phyloP scores from a whole-genome alignment of 2,113 vertebrate genomes.

The Cyprinodon brontotheroides region DNA sequence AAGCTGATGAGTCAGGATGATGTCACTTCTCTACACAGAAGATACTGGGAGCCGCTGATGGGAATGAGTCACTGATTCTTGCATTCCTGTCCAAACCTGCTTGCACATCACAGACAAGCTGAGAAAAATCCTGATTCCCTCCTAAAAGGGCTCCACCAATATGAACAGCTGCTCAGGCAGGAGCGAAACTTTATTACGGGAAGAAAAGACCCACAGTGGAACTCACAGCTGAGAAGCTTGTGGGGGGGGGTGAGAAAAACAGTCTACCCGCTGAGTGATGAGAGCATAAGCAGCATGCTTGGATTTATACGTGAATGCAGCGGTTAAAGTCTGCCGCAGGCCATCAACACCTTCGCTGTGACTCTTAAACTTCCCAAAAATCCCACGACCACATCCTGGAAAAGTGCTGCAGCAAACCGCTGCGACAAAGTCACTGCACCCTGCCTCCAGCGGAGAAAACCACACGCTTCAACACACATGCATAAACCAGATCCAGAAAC shows the following conservation, averaged over 20 bases:
- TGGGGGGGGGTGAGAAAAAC: conserved; percentile 22
- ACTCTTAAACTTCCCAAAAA: conserved; percentile 62
- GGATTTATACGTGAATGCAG: neutral
- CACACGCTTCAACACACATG: conserved; percentile 20
- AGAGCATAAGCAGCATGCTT: conserved; percentile 16
- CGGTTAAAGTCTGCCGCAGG: conserved; percentile 43
- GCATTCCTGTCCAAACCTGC: conserved; percentile 60
- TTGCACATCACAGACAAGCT: conserved; percentile 39
- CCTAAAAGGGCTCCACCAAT: conserved; percentile 27
- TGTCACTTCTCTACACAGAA: conserved; percentile 58
- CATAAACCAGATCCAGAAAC: conserved; percentile 19
- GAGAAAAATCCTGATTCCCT: conserved; percentile 31
- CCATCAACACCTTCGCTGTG: conserved; percentile 46
- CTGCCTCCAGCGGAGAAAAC: conserved; percentile 51
- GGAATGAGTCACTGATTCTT: conserved; percentile 55
- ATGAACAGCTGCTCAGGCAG: conserved; percentile 59
- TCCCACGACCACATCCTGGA: conserved; percentile 62
- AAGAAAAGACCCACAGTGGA: conserved; percentile 57
- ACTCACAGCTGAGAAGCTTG: conserved; percentile 56
- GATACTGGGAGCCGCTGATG: conserved; percentile 37
- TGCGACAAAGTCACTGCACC: conserved; percentile 47
- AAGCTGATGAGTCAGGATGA: conserved; percentile 65
- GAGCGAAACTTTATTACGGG: conserved; percentile 55
- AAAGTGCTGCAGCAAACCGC: conserved; percentile 51
- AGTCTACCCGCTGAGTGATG: conserved; percentile 40